Base-by-base conservation (phyloP, 2,888 invertebrate species). In the Glaucopsyche alexis region DNA sequence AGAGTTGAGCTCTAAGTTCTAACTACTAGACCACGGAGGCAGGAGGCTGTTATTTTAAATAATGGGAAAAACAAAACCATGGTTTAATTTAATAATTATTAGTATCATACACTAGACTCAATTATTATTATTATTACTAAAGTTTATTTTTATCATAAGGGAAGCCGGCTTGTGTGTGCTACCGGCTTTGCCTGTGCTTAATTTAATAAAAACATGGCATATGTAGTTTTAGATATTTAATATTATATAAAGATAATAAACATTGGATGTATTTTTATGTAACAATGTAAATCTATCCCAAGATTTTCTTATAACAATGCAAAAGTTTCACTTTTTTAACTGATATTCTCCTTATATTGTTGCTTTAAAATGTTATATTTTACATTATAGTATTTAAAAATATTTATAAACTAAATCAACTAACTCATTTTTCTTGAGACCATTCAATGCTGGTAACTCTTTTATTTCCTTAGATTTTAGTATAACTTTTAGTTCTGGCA, bases 401-500 rank as follows among this genome's bases (percentile, higher is more conserved):
- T 85, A 75, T 75, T 85, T 78, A 82, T 87, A 86, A 8, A 93
- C 87, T 76, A 91, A 80, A 47, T 87, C 80, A 76, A 92, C 85
- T 74, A 93, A 83, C 5, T 89, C 82, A 77, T 81, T 78, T 79
- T 93, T 93, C 75, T 86, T 91, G 67, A 90, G 76, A 4, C 86
- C 86, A 75, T 84, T 88, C 49, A 89, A 77, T 67, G 87, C 83
- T 74, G 87, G 85, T 55, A 87, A 79, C 16, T 79, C 76, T 70
- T 86, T 76, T 74, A 86, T 81, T 66, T 84, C 77, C 76, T 83
- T 86, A 45, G 77, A 81, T 80, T 81, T 85, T 64, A 93, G 79
- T 76, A 93, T 85, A 2, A 85, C 78, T 79, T 83, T 91, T 67
- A 93, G 80, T 72, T 93, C 86, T 42, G 77, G 52, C 5, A 89